Conservation (phyloP, 1,140 invertebrate genomes). For the Schlechtendalia chinensis region DNA sequence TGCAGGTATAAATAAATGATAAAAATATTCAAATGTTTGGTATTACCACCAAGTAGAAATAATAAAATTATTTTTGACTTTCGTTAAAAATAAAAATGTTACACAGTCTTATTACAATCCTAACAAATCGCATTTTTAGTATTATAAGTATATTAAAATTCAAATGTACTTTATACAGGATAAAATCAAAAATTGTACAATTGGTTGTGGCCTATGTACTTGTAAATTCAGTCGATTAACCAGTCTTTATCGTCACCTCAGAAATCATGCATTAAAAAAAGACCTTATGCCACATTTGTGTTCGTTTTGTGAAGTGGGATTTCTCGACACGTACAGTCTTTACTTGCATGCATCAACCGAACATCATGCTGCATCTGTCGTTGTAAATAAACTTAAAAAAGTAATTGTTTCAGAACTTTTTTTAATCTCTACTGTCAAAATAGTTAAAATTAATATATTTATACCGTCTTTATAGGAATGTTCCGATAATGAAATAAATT, state of each 20-base stretch:
- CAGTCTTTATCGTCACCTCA: conserved; percentile 34
- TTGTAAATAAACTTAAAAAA: neutral
- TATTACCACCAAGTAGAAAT: neutral
- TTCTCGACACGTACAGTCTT: conserved; percentile 27
- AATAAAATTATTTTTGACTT: too few relatives aligned
- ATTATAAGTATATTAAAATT: neutral
- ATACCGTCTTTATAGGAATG: neutral
- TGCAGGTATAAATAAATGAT: neutral
- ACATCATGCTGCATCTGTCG: conserved; percentile 2
- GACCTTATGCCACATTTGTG: conserved; percentile 31
- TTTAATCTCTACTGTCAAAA: neutral
- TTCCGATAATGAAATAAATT: neutral
- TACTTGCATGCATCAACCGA: conserved; percentile 24
- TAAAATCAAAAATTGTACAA: conserved; percentile 3
- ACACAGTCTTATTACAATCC: too few relatives aligned
- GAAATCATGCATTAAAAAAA: conserved; percentile 37
- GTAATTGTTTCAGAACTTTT: conserved; percentile 1
- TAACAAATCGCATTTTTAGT: too few relatives aligned
- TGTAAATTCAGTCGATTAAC: conserved; percentile 26
- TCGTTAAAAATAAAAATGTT: too few relatives aligned
- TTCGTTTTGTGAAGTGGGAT: conserved; percentile 42
- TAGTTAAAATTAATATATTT: neutral
- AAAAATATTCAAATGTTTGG: neutral
- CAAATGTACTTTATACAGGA: neutral
- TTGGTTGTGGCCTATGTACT: conserved; percentile 31